These are phyloP conservation scores for Rotaria macrura DNA, from an alignment of 2,888 invertebrate genomes.

Conservation along the genomic window DNA sequence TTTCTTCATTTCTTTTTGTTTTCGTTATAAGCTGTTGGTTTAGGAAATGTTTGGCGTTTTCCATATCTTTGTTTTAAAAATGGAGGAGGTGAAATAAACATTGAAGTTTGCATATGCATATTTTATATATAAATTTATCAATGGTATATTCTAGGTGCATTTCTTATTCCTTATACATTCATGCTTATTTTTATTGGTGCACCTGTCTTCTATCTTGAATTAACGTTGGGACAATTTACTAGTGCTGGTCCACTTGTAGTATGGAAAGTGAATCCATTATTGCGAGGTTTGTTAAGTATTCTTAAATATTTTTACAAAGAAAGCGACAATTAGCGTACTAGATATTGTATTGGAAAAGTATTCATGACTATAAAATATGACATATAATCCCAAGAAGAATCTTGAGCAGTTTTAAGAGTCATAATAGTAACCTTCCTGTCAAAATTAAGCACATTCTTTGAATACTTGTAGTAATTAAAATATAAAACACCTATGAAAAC, in stretches of 20 bases:
- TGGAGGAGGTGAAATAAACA: slow-evolving; percentile 55
- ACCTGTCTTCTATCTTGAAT: slow-evolving; percentile 17
- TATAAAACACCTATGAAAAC: no score
- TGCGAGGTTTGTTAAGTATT: background rate
- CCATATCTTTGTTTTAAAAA: slow-evolving; percentile 60
- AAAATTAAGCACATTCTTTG: no score
- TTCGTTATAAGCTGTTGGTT: slow-evolving; percentile 51
- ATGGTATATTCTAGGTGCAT: background rate
- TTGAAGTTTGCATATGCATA: background rate
- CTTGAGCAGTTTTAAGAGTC: no score
- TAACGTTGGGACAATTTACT: slow-evolving; percentile 15
- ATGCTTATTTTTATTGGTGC: slow-evolving; percentile 13
- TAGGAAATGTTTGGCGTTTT: slow-evolving; percentile 81
- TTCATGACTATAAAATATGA: no score
- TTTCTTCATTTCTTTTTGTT: background rate
- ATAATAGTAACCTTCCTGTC: no score
- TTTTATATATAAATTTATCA: background rate
- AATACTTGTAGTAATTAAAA: no score
- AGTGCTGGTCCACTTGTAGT: background rate
- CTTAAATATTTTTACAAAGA: no score
- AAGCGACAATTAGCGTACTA: no score
- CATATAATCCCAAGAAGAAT: no score
- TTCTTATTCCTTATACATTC: background rate
- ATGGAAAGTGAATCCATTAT: slow-evolving; percentile 1
- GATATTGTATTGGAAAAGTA: no score